phyloP scores from a whole-genome alignment of 2,113 vertebrate genomes.

The Stercorarius parasiticus region DNA sequence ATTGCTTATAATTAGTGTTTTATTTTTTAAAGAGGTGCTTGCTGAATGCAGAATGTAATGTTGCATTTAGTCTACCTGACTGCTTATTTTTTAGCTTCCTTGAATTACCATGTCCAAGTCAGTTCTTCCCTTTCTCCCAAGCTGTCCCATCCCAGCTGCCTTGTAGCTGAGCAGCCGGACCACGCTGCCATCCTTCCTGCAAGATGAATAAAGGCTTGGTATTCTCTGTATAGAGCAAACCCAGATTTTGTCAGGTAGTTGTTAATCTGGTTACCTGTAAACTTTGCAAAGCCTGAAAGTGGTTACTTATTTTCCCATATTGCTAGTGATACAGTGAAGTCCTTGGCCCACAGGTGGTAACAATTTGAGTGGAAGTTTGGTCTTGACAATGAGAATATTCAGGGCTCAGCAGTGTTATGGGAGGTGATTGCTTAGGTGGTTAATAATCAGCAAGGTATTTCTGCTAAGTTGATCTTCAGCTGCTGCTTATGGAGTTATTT shows the following conservation, averaged over 20 bases:
- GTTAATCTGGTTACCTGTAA: neutral
- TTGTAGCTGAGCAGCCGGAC: neutral
- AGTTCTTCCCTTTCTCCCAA: neutral
- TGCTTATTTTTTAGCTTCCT: neutral
- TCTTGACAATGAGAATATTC: neutral
- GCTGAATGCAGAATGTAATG: neutral
- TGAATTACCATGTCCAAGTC: rapidly evolving
- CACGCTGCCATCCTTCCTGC: neutral
- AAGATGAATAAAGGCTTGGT: neutral
- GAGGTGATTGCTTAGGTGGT: neutral
- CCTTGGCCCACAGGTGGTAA: neutral
- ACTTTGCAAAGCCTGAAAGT: neutral
- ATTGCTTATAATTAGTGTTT: neutral
- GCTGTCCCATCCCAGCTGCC: neutral
- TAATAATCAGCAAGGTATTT: neutral
- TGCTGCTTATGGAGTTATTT: neutral
- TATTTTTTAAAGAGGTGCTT: neutral
- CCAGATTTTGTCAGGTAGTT: neutral
- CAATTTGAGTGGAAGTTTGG: neutral
- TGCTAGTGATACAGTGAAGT: neutral
- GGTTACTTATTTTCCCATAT: neutral
- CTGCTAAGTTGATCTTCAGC: neutral
- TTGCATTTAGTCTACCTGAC: neutral
- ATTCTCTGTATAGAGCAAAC: neutral
- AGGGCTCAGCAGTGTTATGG: neutral